Conservation (phyloP, 2,888 invertebrate species). For the Crioceris asparagi region DNA sequence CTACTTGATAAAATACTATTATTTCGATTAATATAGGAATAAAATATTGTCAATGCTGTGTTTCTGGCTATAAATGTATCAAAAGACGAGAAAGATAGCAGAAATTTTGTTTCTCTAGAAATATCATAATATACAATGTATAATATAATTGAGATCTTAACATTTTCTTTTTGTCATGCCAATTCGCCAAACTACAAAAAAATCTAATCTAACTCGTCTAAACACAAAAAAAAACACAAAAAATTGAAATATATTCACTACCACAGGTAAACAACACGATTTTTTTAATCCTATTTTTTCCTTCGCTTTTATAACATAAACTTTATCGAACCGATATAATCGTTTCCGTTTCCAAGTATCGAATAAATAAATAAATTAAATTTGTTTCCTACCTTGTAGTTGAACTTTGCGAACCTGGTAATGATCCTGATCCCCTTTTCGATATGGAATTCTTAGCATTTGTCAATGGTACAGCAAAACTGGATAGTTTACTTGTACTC, state of each 20-base stretch:
- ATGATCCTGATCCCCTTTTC: slow-evolving; percentile 34
- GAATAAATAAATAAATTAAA: not conserved
- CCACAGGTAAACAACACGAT: slow-evolving; percentile 18
- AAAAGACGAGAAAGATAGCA: too few relatives aligned
- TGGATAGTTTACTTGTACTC: slow-evolving; percentile 35
- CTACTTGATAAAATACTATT: too few relatives aligned
- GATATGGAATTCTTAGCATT: slow-evolving; percentile 34
- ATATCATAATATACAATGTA: not conserved
- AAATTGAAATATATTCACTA: slow-evolving; percentile 22
- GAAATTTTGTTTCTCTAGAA: not conserved
- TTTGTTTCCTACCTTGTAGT: slow-evolving; percentile 35
- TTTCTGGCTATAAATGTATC: too few relatives aligned
- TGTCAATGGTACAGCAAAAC: slow-evolving; percentile 33
- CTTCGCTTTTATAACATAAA: too few relatives aligned
- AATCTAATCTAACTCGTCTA: slow-evolving; percentile 21
- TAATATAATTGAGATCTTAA: not conserved
- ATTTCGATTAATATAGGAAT: too few relatives aligned
- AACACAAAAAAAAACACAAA: slow-evolving; percentile 22
- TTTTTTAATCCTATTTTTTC: not conserved
- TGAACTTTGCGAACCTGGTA: slow-evolving; percentile 31
- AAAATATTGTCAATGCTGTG: too few relatives aligned
- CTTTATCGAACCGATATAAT: not conserved
- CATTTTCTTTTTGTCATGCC: slow-evolving; percentile 21
- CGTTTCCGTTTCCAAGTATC: not conserved
- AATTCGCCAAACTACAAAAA: slow-evolving; percentile 29